Percentiles rank a stretch among this genome's conserved stretches.
Evolutionary conservation across 2,888 invertebrate genomes (phyloP).

Genomic region (Plemyria rubiginata): DNA sequence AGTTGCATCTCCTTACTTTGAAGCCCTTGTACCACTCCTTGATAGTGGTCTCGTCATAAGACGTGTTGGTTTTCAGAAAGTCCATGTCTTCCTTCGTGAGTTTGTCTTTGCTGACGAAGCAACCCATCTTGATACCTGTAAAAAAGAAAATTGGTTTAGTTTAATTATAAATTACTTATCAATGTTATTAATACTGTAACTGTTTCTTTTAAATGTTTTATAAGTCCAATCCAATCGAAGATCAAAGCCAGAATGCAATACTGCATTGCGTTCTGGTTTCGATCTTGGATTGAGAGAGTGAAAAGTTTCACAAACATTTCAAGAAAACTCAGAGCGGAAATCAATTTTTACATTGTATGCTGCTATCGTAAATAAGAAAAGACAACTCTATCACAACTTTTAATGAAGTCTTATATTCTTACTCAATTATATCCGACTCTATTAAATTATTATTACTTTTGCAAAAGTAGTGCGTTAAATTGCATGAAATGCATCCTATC

Average conservation of each 20-base stretch:
- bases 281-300: no score
- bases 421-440: neutral
- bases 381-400: neutral
- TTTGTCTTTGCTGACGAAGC: constrained; percentile 98
- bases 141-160: constrained; percentile 49
- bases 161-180: neutral
- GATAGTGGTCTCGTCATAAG: constrained; percentile 99
- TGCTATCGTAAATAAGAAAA: neutral
- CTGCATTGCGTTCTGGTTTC: no score
- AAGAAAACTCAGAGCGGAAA: no score
- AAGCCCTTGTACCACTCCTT: constrained; percentile 99
- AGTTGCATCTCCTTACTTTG: constrained; percentile 88
- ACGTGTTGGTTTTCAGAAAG: constrained; percentile 98
- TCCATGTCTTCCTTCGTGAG: constrained; percentile 99
- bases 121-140: constrained; percentile 89
- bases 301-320: no score
- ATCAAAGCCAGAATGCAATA: no score
- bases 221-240: no score
- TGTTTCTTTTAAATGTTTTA: neutral
- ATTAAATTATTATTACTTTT: neutral
- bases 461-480: neutral
- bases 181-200: no score
- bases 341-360: no score
- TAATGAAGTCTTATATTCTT: neutral
- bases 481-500: neutral